Conservation (phyloP, 2,113 vertebrate species). For the Carollia perspicillata region DNA sequence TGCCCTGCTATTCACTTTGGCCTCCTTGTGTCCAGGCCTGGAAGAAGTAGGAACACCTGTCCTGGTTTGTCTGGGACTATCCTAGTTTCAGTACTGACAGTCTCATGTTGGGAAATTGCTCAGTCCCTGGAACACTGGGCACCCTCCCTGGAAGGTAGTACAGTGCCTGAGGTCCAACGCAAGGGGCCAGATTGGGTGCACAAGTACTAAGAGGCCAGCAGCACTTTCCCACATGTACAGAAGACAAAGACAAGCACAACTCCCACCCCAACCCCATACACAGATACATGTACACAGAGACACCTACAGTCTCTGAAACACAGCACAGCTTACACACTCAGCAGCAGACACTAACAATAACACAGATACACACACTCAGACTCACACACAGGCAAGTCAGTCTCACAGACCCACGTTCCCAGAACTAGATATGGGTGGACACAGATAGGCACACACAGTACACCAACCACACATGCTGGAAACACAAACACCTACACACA, state of each 20-base stretch:
- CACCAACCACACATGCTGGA: background rate
- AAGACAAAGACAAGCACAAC: background rate
- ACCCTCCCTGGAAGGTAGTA: background rate
- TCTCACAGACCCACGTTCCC: background rate
- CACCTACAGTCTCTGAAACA: background rate
- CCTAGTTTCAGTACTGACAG: background rate
- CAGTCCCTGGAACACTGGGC: background rate
- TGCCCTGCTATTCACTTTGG: background rate
- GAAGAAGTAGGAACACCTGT: background rate
- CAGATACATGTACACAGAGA: background rate
- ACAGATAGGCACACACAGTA: background rate
- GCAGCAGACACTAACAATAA: background rate
- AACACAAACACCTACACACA: background rate
- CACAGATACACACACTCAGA: background rate
- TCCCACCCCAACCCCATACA: background rate
- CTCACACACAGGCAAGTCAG: background rate
- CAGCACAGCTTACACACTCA: background rate
- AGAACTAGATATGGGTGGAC: background rate
- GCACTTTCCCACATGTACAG: background rate
- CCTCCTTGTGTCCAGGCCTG: background rate
- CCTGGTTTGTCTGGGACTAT: background rate
- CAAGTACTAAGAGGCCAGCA: background rate
- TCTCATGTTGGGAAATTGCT: background rate
- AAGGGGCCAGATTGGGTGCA: background rate
- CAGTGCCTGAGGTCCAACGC: background rate